These are phyloP conservation scores for Salminus brasiliensis DNA, from an alignment of 2,113 vertebrate species.

Conservation along the genomic window DNA sequence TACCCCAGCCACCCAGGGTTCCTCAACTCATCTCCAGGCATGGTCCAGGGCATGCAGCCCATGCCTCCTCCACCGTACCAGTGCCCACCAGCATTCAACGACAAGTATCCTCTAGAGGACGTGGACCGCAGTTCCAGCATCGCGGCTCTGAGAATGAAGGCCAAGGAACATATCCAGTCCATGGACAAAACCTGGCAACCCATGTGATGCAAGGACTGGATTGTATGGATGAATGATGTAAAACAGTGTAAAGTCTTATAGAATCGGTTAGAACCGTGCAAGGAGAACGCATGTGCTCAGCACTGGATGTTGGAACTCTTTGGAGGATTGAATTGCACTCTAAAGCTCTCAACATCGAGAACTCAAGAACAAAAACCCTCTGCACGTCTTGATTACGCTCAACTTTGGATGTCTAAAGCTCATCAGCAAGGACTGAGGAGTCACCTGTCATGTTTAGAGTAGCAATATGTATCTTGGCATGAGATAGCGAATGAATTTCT, in stretches of 20 bases:
- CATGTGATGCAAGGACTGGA: constrained; percentile 74
- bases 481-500: no score
- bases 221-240: not conserved
- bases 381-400: not conserved
- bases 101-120: constrained; percentile 88
- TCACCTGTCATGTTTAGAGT: not conserved
- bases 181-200: constrained; percentile 94
- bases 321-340: not conserved
- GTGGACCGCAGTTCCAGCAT: constrained; percentile 88
- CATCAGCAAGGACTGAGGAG: not conserved
- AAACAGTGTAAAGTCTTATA: not conserved
- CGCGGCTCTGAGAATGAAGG: constrained; percentile 87
- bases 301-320: not conserved
- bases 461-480: not conserved
- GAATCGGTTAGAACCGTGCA: constrained; percentile 8
- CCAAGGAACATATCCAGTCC: constrained; percentile 92
- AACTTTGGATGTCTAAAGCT: not conserved
- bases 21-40: constrained; percentile 76
- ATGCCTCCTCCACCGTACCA: constrained; percentile 84
- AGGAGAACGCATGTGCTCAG: not conserved
- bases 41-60: constrained; percentile 85
- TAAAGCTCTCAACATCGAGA: not conserved
- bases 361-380: not conserved
- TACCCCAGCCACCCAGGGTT: constrained; percentile 79
- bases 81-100: constrained; percentile 81